phyloP scores from a whole-genome alignment of 2,888 invertebrate genomes.

The Idaea aversata region DNA sequence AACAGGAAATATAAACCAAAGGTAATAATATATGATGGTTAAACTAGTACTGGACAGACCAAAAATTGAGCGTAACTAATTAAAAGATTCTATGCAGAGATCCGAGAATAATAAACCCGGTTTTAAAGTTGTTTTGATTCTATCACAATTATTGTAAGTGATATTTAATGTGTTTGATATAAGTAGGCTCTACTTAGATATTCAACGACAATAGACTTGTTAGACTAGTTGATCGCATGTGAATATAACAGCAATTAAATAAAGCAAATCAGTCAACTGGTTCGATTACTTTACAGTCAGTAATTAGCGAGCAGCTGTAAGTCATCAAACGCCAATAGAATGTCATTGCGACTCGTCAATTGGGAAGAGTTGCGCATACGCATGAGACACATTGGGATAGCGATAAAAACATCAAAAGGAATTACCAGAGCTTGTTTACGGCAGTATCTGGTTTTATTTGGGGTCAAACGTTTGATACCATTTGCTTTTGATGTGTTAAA shows the following conservation, averaged over 20 bases:
- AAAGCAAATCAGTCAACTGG: conserved; percentile 6
- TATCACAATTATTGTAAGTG: background rate
- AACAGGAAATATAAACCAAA: conserved; percentile 17
- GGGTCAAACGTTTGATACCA: conserved; percentile 62
- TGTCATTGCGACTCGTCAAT: conserved; percentile 49
- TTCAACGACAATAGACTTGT: background rate
- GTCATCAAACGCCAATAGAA: conserved; percentile 32
- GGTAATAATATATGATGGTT: conserved; percentile 6
- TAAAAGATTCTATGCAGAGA: background rate
- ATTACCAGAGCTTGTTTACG: conserved; percentile 48
- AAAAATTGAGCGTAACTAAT: background rate
- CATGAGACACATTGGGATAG: conserved; percentile 35
- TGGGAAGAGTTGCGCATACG: conserved; percentile 40
- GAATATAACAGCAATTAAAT: background rate
- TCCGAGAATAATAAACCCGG: background rate
- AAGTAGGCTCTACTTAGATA: background rate
- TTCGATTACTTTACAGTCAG: conserved; percentile 17
- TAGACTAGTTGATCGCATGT: background rate
- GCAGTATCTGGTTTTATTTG: conserved; percentile 62
- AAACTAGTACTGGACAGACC: background rate
- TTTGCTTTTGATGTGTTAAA: conserved; percentile 68
- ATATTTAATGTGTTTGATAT: background rate
- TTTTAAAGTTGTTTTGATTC: background rate
- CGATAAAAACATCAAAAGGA: conserved; percentile 60
- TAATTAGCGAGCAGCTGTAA: conserved; percentile 22